These are phyloP conservation scores for Polydrusus pterygomalis DNA, from an alignment of 2,888 invertebrate species.

Conservation along the genomic window DNA sequence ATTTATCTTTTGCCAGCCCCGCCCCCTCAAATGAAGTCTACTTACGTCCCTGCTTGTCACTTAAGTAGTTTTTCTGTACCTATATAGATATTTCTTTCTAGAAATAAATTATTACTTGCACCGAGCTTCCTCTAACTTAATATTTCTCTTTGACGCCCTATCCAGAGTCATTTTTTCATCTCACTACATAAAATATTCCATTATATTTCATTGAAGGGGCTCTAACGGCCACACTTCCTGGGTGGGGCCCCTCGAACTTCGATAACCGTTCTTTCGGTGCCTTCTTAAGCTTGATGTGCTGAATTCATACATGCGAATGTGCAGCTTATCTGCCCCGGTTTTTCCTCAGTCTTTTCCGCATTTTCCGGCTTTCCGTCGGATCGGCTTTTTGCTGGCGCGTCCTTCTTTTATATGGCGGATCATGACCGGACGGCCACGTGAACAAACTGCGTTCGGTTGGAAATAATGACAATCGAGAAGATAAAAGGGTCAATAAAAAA, in stretches of 20 bases:
- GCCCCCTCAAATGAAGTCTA: too few species aligned
- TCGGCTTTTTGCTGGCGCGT: constrained; percentile 31
- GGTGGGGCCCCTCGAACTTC: constrained; percentile 65
- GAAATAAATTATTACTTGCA: neutral
- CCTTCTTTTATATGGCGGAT: constrained; percentile 18
- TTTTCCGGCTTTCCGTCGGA: constrained; percentile 46
- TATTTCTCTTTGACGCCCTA: constrained; percentile 27
- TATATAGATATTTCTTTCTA: too few species aligned
- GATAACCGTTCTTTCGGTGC: constrained; percentile 70
- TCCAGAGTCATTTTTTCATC: constrained; percentile 47
- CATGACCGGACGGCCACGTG: constrained; percentile 47
- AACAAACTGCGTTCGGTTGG: constrained; percentile 40
- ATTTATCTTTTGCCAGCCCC: too few species aligned
- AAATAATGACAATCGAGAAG: constrained; percentile 39
- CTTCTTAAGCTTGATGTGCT: constrained; percentile 79
- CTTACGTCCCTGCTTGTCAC: too few species aligned
- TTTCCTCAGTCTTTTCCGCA: constrained; percentile 46
- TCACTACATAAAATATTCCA: constrained; percentile 51
- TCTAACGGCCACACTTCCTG: constrained; percentile 53
- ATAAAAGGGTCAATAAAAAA: neutral
- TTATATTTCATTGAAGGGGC: constrained; percentile 54
- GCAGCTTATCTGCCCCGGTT: constrained; percentile 69
- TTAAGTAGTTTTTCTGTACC: too few species aligned
- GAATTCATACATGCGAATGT: constrained; percentile 83
- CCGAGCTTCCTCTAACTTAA: constrained; percentile 4